phyloP scores from a whole-genome alignment of 2,113 vertebrate species.

The Arvicanthis niloticus region DNA sequence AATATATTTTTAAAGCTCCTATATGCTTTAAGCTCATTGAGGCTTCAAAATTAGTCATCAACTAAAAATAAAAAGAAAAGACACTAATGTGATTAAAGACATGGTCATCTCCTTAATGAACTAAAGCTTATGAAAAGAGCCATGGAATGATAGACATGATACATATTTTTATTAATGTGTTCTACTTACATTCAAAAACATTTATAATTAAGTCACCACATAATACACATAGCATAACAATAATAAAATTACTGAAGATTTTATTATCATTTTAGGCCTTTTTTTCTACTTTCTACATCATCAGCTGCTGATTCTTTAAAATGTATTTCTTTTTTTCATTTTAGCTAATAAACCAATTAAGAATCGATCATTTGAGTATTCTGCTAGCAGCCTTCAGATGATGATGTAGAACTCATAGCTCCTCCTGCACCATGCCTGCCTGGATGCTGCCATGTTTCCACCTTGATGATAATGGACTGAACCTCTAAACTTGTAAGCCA shows the following conservation, averaged over 20 bases:
- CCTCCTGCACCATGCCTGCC: no score
- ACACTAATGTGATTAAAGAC: background rate
- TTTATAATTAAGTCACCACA: background rate
- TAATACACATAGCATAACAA: background rate
- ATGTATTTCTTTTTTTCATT: background rate
- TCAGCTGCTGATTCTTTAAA: background rate
- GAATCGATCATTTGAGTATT: no score
- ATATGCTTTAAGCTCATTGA: background rate
- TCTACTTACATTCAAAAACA: background rate
- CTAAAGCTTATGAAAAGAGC: background rate
- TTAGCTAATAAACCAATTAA: conserved; percentile 10
- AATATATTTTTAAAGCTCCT: background rate
- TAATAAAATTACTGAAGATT: background rate
- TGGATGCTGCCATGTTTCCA: no score
- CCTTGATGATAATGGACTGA: no score
- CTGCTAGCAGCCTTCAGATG: no score
- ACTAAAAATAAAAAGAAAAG: background rate
- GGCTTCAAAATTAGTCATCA: conserved; percentile 39
- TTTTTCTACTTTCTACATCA: background rate
- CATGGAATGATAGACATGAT: background rate
- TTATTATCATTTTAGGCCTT: background rate
- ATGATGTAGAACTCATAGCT: no score
- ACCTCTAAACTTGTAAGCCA: no score
- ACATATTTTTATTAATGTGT: background rate
- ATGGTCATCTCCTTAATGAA: background rate